Evolutionary conservation across 2,797 vertebrate species (phyloP).

Genomic region (Gymnoscopelus microlampas): DNA sequence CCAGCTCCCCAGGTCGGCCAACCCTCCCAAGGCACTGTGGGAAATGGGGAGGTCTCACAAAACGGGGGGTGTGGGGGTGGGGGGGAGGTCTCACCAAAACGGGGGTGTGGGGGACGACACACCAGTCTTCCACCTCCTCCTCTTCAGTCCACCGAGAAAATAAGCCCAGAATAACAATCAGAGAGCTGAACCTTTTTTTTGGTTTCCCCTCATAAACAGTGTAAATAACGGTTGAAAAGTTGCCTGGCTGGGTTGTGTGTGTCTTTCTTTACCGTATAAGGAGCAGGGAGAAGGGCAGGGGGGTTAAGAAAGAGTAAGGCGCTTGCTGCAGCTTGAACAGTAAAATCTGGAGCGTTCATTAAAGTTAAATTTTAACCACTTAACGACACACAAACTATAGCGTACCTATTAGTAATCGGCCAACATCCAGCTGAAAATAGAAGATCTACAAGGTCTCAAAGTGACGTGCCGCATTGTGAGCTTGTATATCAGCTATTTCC

Average conservation of each 20-base stretch:
- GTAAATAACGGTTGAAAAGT: conserved; percentile 26
- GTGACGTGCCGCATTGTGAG: too few species aligned
- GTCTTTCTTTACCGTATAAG: conserved; percentile 29
- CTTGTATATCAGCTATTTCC: too few species aligned
- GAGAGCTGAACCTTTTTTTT: conserved; percentile 28
- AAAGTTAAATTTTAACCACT: too few species aligned
- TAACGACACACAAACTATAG: too few species aligned
- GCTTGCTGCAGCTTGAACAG: conserved; percentile 39
- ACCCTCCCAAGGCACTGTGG: conserved; percentile 57
- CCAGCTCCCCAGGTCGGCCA: conserved; percentile 65
- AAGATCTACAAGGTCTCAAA: too few species aligned
- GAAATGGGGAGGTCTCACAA: conserved; percentile 58
- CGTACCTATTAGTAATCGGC: too few species aligned
- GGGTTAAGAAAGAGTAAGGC: conserved; percentile 34
- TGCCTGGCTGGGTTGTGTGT: background rate
- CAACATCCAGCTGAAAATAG: too few species aligned
- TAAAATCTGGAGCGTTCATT: too few species aligned
- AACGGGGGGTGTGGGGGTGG: conserved; percentile 23
- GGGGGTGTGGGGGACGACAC: background rate
- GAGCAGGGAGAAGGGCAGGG: conserved; percentile 2
- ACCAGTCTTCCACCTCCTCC: background rate
- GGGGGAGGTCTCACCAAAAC: conserved; percentile 50
- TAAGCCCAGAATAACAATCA: conserved; percentile 4
- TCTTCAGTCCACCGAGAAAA: conserved; percentile 12
- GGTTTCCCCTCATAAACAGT: conserved; percentile 16